Evolutionary conservation across 2,888 invertebrate genomes (phyloP).

Genomic region (Gastrophysa polygoni): DNA sequence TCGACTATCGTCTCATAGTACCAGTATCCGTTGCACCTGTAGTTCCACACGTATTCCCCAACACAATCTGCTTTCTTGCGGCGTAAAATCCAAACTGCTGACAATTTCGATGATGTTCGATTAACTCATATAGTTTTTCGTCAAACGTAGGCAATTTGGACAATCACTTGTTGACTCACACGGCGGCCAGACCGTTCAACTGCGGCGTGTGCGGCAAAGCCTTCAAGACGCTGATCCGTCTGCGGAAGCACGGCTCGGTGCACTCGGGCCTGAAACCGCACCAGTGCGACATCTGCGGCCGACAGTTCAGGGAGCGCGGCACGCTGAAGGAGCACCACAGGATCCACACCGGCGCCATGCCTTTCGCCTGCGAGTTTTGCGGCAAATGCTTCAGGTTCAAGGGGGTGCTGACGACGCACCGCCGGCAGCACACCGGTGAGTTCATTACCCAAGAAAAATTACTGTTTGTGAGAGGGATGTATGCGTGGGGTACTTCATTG

Average conservation of each 20-base stretch:
- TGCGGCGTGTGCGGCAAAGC: slow-evolving; percentile 62
- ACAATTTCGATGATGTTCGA: no score
- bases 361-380: slow-evolving; percentile 76
- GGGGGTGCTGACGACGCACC: slow-evolving; percentile 76
- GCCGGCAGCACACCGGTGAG: slow-evolving; percentile 69
- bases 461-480: no score
- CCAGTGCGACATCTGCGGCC: slow-evolving; percentile 66
- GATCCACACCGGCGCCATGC: slow-evolving; percentile 80
- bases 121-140: no score
- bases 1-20: no score
- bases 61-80: no score
- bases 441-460: no score
- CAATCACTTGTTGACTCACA: slow-evolving; percentile 64
- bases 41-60: no score
- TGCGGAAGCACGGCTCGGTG: slow-evolving; percentile 65
- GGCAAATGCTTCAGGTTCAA: slow-evolving; percentile 78
- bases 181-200: slow-evolving; percentile 59
- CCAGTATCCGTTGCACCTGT: no score
- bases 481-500: no score
- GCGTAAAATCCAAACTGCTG: no score
- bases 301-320: slow-evolving; percentile 70
- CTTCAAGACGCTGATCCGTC: slow-evolving; percentile 62
- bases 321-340: slow-evolving; percentile 76
- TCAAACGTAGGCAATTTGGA: slow-evolving; percentile 59
- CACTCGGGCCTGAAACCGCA: slow-evolving; percentile 67